Evolutionary conservation across 1,140 invertebrate species (phyloP).

Genomic region (Chionoecetes opilio): DNA sequence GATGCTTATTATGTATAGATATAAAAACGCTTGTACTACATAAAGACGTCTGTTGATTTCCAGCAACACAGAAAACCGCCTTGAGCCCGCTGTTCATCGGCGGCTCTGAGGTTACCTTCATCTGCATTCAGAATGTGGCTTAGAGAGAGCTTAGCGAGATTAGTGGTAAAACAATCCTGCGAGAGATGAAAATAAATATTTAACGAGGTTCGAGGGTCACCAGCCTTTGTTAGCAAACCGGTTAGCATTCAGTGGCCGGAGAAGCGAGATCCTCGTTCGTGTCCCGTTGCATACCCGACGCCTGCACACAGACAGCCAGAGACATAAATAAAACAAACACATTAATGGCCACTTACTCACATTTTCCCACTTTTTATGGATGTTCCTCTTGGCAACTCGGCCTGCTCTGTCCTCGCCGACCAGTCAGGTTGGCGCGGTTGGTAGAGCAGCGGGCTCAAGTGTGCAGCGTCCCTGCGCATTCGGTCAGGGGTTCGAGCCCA

Average conservation of each 20-base stretch:
- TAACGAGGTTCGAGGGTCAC: not conserved
- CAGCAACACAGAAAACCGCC: not conserved
- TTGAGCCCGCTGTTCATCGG: not conserved
- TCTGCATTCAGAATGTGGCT: not conserved
- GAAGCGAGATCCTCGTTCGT: not conserved
- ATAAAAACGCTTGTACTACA: not conserved
- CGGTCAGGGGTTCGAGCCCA: too few species aligned
- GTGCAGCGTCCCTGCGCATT: too few species aligned
- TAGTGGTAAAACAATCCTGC: slow-evolving; percentile 28
- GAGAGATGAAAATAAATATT: not conserved
- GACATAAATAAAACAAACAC: slow-evolving; percentile 7
- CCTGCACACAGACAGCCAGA: not conserved
- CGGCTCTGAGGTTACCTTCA: not conserved
- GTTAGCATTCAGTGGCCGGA: slow-evolving; percentile 15
- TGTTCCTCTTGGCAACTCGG: not conserved
- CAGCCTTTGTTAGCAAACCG: slow-evolving; percentile 24
- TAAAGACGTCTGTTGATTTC: not conserved
- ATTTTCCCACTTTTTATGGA: not conserved
- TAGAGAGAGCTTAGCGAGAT: not conserved
- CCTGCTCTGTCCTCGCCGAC: not conserved
- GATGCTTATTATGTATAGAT: slow-evolving; percentile 30
- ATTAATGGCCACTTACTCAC: not conserved
- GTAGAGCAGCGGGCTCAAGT: too few species aligned
- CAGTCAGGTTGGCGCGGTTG: too few species aligned
- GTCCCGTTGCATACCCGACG: slow-evolving; percentile 20